These are phyloP conservation scores for Benitochromis conjunctus DNA, from an alignment of 2,113 vertebrate genomes.

Conservation along the genomic window DNA sequence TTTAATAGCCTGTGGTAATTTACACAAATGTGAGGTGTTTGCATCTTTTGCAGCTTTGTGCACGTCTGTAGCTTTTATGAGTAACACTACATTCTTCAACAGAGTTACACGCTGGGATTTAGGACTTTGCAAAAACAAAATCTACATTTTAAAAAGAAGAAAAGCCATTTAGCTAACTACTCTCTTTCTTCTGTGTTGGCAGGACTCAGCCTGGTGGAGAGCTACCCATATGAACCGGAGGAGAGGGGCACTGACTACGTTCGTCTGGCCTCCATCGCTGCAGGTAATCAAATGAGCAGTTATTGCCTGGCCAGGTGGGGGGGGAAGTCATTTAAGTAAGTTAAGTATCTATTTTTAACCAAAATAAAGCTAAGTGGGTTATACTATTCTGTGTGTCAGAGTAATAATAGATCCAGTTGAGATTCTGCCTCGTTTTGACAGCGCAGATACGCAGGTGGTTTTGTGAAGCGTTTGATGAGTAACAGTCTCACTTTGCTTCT, in stretches of 20 bases:
- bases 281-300: constrained; percentile 70
- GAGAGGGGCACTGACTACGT: constrained; percentile 84
- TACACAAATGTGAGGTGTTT: background rate
- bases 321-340: background rate
- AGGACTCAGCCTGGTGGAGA: constrained; percentile 85
- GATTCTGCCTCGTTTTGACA: background rate
- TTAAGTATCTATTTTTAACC: background rate
- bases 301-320: background rate
- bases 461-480: constrained; percentile 24
- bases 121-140: background rate
- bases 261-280: constrained; percentile 86
- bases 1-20: background rate
- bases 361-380: background rate
- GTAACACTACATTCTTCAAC: background rate
- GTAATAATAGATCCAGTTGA: background rate
- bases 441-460: background rate
- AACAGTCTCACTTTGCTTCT: constrained; percentile 6
- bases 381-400: background rate
- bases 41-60: background rate
- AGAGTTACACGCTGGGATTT: background rate
- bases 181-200: background rate
- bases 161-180: background rate
- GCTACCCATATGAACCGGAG: constrained; percentile 85
- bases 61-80: background rate
- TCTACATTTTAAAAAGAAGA: background rate